Conservation (phyloP, 2,797 vertebrate species). For the Toxotes lorentzi region DNA sequence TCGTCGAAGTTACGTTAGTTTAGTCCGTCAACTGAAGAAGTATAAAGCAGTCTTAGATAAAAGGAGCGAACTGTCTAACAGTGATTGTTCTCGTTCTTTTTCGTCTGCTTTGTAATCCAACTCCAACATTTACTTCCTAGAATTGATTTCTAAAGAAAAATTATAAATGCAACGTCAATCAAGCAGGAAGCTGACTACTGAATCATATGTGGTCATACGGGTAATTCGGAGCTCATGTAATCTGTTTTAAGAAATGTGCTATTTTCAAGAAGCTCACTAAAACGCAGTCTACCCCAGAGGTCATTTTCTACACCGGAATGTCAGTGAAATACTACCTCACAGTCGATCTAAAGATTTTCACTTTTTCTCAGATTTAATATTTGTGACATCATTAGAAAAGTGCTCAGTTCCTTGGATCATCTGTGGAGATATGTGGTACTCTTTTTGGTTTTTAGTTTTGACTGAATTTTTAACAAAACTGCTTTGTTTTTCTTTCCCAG, state of each 20-base stretch:
- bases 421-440: background rate
- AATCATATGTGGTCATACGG: background rate
- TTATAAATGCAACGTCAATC: background rate
- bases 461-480: conserved; percentile 2
- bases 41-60: background rate
- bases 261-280: background rate
- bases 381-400: background rate
- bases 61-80: background rate
- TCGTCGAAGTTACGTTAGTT: conserved; percentile 1
- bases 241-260: no score
- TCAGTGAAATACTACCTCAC: background rate
- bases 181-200: conserved; percentile 1
- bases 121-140: background rate
- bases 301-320: background rate
- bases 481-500: conserved; percentile 44
- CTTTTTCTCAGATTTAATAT: background rate
- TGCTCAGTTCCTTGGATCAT: background rate
- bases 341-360: background rate
- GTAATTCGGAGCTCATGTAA: no score
- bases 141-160: background rate
- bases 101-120: background rate
- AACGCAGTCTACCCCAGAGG: background rate
- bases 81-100: no score
- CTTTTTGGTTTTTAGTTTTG: background rate
- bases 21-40: background rate